Conservation (phyloP, 2,797 vertebrate species). For the Schizopygopsis malacanthus region DNA sequence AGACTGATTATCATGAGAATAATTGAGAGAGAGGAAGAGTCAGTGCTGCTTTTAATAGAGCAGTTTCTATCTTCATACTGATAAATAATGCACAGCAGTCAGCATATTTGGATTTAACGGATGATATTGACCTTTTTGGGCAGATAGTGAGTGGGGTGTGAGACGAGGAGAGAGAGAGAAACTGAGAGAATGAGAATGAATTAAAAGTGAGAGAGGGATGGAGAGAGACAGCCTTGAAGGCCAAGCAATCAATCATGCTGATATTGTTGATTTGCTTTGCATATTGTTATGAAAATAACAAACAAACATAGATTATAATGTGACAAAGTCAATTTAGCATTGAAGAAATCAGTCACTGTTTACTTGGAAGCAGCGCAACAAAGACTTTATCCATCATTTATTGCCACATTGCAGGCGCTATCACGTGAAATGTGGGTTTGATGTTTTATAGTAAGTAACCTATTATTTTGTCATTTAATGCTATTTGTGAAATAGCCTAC, state of each 20-base stretch:
- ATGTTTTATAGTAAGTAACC: background rate
- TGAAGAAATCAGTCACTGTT: constrained; percentile 33
- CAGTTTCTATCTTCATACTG: constrained; percentile 70
- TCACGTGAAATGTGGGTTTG: background rate
- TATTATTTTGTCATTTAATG: background rate
- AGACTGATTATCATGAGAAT: constrained; percentile 72
- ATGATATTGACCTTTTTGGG: constrained; percentile 81
- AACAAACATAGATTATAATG: constrained; percentile 49
- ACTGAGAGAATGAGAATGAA: constrained; percentile 15
- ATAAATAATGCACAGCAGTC: constrained; percentile 80
- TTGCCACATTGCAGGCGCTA: background rate
- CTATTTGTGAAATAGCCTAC: background rate
- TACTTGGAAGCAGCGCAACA: background rate
- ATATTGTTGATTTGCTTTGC: constrained; percentile 54
- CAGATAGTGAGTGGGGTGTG: constrained; percentile 45
- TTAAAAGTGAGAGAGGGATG: constrained; percentile 24
- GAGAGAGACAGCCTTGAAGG: constrained; percentile 48
- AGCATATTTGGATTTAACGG: constrained; percentile 79
- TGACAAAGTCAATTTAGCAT: constrained; percentile 48
- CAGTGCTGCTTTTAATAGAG: constrained; percentile 79
- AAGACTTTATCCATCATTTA: constrained; percentile 4
- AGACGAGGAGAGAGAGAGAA: constrained; percentile 47
- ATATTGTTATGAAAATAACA: constrained; percentile 54
- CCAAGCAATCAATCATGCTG: constrained; percentile 52
- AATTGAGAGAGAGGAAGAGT: constrained; percentile 73